Conservation (phyloP, 2,797 vertebrate genomes). For the Toxotes lorentzi region DNA sequence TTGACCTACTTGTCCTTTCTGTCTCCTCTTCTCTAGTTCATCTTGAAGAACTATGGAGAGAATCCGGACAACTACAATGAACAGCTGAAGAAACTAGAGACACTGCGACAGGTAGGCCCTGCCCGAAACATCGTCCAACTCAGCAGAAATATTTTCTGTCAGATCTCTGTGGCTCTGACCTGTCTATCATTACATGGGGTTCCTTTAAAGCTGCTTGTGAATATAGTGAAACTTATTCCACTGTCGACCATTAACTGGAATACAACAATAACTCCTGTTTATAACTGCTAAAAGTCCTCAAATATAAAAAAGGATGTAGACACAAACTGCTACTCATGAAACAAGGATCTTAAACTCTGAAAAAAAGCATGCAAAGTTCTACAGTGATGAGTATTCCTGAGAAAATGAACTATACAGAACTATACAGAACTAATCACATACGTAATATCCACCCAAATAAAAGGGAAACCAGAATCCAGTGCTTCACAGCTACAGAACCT, state of each 20-base stretch:
- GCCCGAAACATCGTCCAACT: not conserved
- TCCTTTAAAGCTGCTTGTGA: not conserved
- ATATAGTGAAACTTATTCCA: not conserved
- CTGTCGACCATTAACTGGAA: not conserved
- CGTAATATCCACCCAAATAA: not conserved
- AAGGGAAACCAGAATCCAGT: not conserved
- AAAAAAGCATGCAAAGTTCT: not conserved
- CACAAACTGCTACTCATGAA: not conserved
- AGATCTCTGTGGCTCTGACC: not conserved
- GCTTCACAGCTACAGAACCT: not conserved
- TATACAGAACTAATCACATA: no score
- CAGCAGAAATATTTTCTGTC: not conserved
- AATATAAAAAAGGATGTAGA: not conserved
- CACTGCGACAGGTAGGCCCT: slow-evolving; percentile 90
- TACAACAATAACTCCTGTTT: not conserved
- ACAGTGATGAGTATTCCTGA: not conserved
- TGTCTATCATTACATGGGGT: not conserved
- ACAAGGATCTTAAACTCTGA: not conserved
- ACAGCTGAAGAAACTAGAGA: slow-evolving; percentile 95
- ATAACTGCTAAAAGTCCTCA: no score
- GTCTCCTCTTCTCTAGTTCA: slow-evolving; percentile 85
- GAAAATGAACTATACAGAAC: no score
- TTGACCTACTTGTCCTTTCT: slow-evolving; percentile 4
- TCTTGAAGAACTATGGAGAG: slow-evolving; percentile 96
- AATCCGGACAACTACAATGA: slow-evolving; percentile 97